Base-by-base conservation (phyloP, 2,113 vertebrate species). In the Syngnathus scovelli region DNA sequence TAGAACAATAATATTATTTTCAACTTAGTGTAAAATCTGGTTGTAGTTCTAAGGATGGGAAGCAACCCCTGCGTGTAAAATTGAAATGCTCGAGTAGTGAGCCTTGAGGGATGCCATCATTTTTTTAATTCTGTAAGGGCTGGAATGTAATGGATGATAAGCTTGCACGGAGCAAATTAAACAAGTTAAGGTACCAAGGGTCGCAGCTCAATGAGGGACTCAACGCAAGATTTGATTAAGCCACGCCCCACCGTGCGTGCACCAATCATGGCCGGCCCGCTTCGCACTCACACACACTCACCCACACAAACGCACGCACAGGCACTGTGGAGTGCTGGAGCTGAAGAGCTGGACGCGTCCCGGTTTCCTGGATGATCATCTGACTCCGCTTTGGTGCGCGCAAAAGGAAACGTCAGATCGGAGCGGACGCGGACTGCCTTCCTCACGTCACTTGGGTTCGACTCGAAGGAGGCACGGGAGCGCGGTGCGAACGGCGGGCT, bases 401-500 rank as follows among this genome's bases (percentile, higher is more conserved):
- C 39, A 44, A 39, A 33, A 23, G 60, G 41, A 62, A 21, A 62
- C 61, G 61, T 44, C 61, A 62, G 39, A 43, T n/a, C 61, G 39
- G 39, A 61, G 38, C 39, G 2, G 43, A 23, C 19, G 4, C 38
- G 38, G 37, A 11, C 10, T 46, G 4, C 38, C 63, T 41, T 51
- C 66, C 61, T 54, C 70, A 56, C 63, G 71, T 71, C 66, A 77
- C 44, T 64, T 64, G 33, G 62, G 15, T 69, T 61, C 61, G 76
- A 69, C 71, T 85, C 80, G 36, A 36, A 52, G 64, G 64, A 66
- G 19, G 18, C 39, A 36, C 46, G 21, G 36, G 37, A 68, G 62
- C 66, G 77, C 82, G 75, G 82, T 84, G 79, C 72, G 77, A 75
- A 86, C 83, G 83, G 80, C n/a, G 61, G 54, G 67, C 75, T 76